Evolutionary conservation across 2,797 vertebrate genomes (phyloP), one percentile per base, ranked within the genome.

Genomic region (Hephaestus fuliginosus): DNA sequence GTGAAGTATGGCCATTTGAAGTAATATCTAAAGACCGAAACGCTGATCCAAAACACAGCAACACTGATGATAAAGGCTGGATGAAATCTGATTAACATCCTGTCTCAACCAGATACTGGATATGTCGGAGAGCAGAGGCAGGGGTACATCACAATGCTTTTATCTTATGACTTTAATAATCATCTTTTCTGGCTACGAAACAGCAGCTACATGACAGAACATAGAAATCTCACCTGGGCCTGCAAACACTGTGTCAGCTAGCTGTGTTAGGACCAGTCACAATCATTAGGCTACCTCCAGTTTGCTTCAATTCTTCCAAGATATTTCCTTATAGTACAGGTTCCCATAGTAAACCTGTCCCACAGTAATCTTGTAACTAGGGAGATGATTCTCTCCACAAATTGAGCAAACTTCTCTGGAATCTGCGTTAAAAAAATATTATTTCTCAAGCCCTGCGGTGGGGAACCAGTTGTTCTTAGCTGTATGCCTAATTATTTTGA

Each of bases 401-500:
- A 60, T 20, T 58, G 18, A 70, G 41, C 6, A 1, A 56, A 68
- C 39, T 65, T 43, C 33, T 68, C 44, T 66, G 30, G 43, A 84
- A 62, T 81, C 62, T 79, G 30, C 57, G 55, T 67, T 79, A 22
- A 78, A 51, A 33, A 81, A 79, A 51, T 51, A 72, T 71, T 30
- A 73, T 72, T 78, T 70, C 66, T 84, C 36, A 62, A 78, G 52
- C 75, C 72, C 71, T 18, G 39, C 30, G 5, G 80, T 66, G 44
- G n/a, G 66, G n/a, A 76, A 84, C 57, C 57, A 52, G 33, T 76
- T 60, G 49, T 80, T 83, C 49, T 70, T 60, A 77, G 73, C 72
- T 56, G 9, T 33, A 60, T 49, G 60, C 58, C 52, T 83, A 76
- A 86, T 86, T 82, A 88, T 76, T 78, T 78, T 80, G n/a, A 65